A percentile compares a stretch with the other conserved stretches of the same genome.
Evolutionary conservation across 2,797 vertebrate genomes (phyloP).

Genomic region (Pangasius macronema): DNA sequence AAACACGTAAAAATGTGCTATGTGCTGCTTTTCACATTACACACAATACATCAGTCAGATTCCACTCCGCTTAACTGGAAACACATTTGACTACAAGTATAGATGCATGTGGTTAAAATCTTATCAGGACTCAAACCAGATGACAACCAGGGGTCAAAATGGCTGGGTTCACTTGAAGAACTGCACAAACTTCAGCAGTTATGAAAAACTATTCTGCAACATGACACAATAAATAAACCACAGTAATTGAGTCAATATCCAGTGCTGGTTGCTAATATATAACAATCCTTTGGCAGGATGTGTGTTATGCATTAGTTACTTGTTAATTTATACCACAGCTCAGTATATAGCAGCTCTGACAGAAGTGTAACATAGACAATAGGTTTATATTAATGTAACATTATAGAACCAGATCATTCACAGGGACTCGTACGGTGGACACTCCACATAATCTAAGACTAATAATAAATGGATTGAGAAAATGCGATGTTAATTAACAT

Average conservation of each 20-base stretch:
- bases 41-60: conserved; percentile 3
- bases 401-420: neutral
- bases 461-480: neutral
- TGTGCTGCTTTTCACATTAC: conserved; percentile 10
- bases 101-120: conserved; percentile 3
- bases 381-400: neutral
- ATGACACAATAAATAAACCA: neutral
- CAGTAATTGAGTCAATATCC: neutral
- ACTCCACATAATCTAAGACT: neutral
- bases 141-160: conserved; percentile 14
- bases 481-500: neutral
- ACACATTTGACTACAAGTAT: neutral
- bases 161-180: neutral
- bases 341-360: neutral
- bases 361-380: neutral
- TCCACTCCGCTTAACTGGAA: conserved; percentile 7
- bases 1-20: neutral
- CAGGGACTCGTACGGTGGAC: neutral
- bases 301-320: neutral
- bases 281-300: neutral
- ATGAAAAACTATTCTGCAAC: neutral
- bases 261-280: neutral
- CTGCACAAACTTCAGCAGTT: neutral
- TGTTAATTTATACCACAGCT: neutral
- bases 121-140: conserved; percentile 27